phyloP scores from a whole-genome alignment of 2,888 invertebrate genomes.

The Rhagonycha lutea region DNA sequence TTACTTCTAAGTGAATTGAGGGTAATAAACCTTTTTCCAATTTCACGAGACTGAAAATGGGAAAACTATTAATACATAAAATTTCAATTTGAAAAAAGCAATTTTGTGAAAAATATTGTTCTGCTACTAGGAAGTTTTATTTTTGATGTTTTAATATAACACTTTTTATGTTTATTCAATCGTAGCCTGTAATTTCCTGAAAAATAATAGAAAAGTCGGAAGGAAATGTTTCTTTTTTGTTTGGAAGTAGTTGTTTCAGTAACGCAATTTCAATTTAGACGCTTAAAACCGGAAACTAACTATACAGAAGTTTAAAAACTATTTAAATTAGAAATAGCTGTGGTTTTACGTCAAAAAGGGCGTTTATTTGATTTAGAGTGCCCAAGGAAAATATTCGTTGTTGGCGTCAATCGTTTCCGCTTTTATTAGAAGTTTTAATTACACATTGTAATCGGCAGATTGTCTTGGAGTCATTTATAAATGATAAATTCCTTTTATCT shows the following conservation, averaged over 20 bases:
- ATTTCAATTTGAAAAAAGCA: neutral
- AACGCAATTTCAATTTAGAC: constrained; percentile 23
- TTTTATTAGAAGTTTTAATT: constrained; percentile 32
- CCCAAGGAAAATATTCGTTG: neutral
- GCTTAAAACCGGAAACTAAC: constrained; percentile 21
- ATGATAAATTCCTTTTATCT: constrained; percentile 28
- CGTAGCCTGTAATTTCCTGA: neutral
- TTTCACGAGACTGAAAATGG: neutral
- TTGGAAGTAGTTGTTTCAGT: constrained; percentile 8
- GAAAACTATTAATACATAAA: neutral
- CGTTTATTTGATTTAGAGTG: constrained; percentile 18
- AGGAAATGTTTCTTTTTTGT: neutral
- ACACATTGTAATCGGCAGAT: constrained; percentile 29
- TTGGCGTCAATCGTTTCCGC: constrained; percentile 17
- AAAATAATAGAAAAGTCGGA: neutral
- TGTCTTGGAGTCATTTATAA: constrained; percentile 30
- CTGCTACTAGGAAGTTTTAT: neutral
- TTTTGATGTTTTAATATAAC: neutral
- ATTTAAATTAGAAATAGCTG: constrained; percentile 31
- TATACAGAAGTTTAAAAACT: constrained; percentile 25
- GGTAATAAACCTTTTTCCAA: too few relatives aligned
- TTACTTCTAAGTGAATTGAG: too few relatives aligned
- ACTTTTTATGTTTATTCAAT: neutral
- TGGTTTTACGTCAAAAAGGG: constrained; percentile 16
- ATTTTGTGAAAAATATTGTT: neutral